Evolutionary conservation across 2,888 invertebrate species (phyloP), one percentile per base, ranked within the genome.

Genomic region (Synanthedon tipuliformis): DNA sequence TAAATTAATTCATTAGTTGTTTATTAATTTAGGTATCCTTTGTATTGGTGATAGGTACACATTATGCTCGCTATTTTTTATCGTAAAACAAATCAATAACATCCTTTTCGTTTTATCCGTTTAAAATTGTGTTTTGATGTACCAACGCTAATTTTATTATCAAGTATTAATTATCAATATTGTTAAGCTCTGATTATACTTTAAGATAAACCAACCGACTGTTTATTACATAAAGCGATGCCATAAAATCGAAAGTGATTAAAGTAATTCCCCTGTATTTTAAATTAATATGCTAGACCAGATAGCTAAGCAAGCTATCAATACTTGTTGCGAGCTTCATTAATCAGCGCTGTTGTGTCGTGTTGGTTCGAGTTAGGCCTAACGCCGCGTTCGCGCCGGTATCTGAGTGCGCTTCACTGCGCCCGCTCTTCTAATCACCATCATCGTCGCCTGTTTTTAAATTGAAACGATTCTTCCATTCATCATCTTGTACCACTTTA

Each of bases 381-480:
- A 86, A 71, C 71, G 66, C 64, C 62, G 71, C 71, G 73, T 66
- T 61, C 67, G 75, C 74, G 76, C 64, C 77, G 73, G 66, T 70
- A 71, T 69, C 74, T 64, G 60, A 69, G 59, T 64, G 74, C 75
- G 78, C 71, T 75, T 65, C 69, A 64, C 59, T 73, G 76, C 71
- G 69, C 74, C 61, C 60, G 62, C 60, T 63, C 63, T 57, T 71
- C 68, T 79, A 83, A 82, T 84, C 78, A 77, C 69, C 70, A 66
- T 69, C 63, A 78, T 76, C 76, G 74, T 79, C 73, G 70, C 64
- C 56, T 73, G 72, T 78, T 81, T 77, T 75, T 78, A 79, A 78
- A 82, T 75, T 77, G 63, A 74, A 81, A 83, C 81, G 76, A 78
- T 78, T 77, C 75, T 79, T 82, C 78, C 80, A 82, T 86, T 84